Evolutionary conservation across 2,797 vertebrate genomes (phyloP).

Genomic region (Trichosurus vulpecula): DNA sequence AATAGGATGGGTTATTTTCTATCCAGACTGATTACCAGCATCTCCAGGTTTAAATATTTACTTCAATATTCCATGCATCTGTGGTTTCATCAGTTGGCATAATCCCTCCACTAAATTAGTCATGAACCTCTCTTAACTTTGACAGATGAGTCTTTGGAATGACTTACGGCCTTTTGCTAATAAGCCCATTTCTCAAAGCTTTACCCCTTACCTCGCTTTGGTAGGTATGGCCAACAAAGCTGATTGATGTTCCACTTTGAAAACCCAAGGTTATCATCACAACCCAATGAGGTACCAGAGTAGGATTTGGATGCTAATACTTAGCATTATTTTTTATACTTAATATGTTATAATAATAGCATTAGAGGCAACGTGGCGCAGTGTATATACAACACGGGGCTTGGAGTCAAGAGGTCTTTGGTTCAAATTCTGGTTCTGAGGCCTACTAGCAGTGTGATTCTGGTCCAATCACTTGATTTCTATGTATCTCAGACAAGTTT

Average conservation of each 20-base stretch:
- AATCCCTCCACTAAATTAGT: neutral
- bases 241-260: too few relatives aligned
- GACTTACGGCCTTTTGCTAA: neutral
- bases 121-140: neutral
- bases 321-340: neutral
- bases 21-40: neutral
- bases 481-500: neutral
- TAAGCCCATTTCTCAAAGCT: neutral
- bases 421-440: neutral
- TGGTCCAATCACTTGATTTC: neutral
- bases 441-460: neutral
- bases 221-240: neutral
- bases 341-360: neutral
- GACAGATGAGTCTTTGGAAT: neutral
- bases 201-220: neutral
- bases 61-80: neutral
- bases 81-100: neutral
- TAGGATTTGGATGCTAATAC: neutral
- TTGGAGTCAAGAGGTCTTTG: neutral
- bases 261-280: too few relatives aligned
- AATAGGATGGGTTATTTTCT: too few relatives aligned
- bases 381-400: neutral
- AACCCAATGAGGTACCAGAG: neutral
- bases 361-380: neutral
- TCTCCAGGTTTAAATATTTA: neutral